Conservation (phyloP, 2,888 invertebrate genomes). For the Drosophila antonietae region DNA sequence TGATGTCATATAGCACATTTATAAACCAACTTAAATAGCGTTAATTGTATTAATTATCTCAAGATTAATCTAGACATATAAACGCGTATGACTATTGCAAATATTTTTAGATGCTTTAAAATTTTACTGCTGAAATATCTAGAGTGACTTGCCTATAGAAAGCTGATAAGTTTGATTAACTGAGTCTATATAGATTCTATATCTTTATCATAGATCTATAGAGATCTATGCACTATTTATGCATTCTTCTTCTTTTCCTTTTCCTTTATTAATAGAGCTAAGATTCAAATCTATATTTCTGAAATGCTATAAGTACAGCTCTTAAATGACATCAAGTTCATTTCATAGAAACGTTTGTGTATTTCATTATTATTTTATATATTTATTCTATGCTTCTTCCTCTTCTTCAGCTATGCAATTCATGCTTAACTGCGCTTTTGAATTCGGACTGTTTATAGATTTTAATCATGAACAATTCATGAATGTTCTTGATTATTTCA, state of each 20-base stretch:
- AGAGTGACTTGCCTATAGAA: not conserved
- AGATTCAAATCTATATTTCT: not conserved
- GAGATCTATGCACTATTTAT: no score
- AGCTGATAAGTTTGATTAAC: not conserved
- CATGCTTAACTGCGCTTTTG: not conserved
- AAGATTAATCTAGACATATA: not conserved
- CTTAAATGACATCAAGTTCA: not conserved
- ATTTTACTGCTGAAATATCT: not conserved
- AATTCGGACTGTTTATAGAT: not conserved
- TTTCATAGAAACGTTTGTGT: not conserved
- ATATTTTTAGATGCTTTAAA: not conserved
- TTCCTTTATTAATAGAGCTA: not conserved
- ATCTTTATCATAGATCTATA: not conserved
- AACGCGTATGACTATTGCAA: not conserved
- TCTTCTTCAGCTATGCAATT: not conserved
- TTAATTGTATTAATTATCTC: slow-evolving; percentile 9
- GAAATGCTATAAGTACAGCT: not conserved
- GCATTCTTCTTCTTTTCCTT: not conserved
- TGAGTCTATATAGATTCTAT: not conserved
- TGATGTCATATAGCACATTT: not conserved
- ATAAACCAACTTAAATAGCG: not conserved
- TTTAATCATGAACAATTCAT: not conserved
- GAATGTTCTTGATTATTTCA: not conserved
- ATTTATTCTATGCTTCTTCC: not conserved
- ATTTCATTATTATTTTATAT: not conserved